Evolutionary conservation across 2,888 invertebrate genomes (phyloP).

Genomic region (Ophion slaviceki): DNA sequence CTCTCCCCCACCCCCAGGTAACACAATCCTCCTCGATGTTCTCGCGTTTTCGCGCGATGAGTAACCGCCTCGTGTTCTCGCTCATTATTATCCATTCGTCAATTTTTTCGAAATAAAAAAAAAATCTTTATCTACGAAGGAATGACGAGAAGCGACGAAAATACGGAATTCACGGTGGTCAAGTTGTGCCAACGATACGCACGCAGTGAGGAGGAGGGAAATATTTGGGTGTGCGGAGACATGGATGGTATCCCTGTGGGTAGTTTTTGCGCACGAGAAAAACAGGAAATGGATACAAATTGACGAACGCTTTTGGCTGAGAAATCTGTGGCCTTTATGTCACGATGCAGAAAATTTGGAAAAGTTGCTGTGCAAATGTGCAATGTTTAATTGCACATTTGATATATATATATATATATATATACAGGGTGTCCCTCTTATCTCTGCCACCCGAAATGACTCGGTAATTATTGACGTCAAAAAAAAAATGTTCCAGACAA

Average conservation of each 20-base stretch:
- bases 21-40: constrained; percentile 33
- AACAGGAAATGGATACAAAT: neutral
- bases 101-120: neutral
- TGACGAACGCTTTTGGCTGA: neutral
- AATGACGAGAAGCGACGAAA: constrained; percentile 29
- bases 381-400: too few species aligned
- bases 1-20: constrained; percentile 9
- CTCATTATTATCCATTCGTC: constrained; percentile 10
- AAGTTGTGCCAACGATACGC: neutral
- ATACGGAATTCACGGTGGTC: neutral
- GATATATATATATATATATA: too few species aligned
- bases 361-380: neutral
- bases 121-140: neutral
- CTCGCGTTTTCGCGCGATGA: constrained; percentile 52
- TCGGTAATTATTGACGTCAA: too few species aligned
- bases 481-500: too few species aligned
- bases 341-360: neutral
- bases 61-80: constrained; percentile 17
- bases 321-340: neutral
- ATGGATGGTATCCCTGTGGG: neutral
- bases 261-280: neutral
- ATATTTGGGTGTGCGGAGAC: neutral
- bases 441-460: too few species aligned
- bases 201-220: neutral
- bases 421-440: too few species aligned